Evolutionary conservation across 2,113 vertebrate species (phyloP).

Genomic region (Phoenicopterus ruber): DNA sequence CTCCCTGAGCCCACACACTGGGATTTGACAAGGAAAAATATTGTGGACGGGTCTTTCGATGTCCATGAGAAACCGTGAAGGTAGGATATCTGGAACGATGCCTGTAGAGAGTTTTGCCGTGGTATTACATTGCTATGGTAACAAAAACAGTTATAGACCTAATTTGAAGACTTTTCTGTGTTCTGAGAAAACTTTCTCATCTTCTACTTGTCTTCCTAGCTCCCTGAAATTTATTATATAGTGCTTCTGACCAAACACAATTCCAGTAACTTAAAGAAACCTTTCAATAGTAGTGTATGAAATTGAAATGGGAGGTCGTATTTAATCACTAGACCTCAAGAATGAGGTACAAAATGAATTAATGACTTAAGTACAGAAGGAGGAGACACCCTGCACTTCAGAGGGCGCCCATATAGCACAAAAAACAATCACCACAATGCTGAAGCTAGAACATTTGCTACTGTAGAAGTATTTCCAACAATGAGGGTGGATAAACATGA

Average conservation of each 20-base stretch:
- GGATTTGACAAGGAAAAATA: neutral
- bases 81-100: neutral
- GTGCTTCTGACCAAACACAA: neutral
- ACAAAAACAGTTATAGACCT: neutral
- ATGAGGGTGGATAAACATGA: neutral
- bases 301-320: neutral
- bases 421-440: neutral
- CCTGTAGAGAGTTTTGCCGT: neutral
- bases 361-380: neutral
- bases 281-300: neutral
- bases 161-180: neutral
- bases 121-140: neutral
- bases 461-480: neutral
- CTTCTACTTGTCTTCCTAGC: neutral
- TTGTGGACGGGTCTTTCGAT: neutral
- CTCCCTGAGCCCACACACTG: neutral
- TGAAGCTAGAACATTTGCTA: neutral
- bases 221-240: neutral
- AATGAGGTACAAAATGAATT: neutral
- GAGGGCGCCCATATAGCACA: neutral
- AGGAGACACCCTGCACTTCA: neutral
- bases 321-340: neutral
- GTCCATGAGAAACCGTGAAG: neutral
- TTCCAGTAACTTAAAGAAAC: neutral
- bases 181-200: neutral